These are phyloP conservation scores for Sinonovacula constricta DNA, from an alignment of 1,140 invertebrate genomes.

Conservation along the genomic window DNA sequence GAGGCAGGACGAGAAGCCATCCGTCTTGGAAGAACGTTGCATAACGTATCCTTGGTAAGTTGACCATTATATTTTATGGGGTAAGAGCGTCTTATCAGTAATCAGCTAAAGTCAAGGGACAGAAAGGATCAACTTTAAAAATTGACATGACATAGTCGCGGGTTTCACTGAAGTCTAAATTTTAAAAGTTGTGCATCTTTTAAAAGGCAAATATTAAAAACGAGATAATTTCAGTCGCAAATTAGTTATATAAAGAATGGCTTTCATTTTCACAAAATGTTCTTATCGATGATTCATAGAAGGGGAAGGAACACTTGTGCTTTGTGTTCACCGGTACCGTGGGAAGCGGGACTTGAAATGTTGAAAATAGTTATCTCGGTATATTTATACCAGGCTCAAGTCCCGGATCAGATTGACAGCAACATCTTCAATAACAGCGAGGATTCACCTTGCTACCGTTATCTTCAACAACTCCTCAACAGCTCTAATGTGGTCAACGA, in stretches of 20 bases:
- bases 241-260: no score
- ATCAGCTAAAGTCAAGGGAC: no score
- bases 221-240: no score
- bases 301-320: conserved; percentile 12
- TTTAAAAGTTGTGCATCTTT: no score
- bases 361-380: not conserved
- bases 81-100: no score
- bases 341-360: not conserved
- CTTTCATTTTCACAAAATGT: conserved; percentile 24
- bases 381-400: conserved; percentile 20
- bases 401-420: conserved; percentile 53
- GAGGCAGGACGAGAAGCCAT: conserved; percentile 52
- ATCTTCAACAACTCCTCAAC: conserved; percentile 17
- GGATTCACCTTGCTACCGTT: conserved; percentile 50
- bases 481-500: conserved; percentile 5
- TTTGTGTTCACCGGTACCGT: conserved; percentile 7
- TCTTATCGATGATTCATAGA: no score
- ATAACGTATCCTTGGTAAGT: conserved; percentile 59
- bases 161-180: conserved; percentile 8
- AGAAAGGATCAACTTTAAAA: no score
- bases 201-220: no score
- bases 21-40: conserved; percentile 54
- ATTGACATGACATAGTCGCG: conserved; percentile 4
- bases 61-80: no score
- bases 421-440: conserved; percentile 46